Evolutionary conservation across 1,140 invertebrate genomes (phyloP), one percentile per base, ranked within the genome.

Genomic region (Pinna nobilis): DNA sequence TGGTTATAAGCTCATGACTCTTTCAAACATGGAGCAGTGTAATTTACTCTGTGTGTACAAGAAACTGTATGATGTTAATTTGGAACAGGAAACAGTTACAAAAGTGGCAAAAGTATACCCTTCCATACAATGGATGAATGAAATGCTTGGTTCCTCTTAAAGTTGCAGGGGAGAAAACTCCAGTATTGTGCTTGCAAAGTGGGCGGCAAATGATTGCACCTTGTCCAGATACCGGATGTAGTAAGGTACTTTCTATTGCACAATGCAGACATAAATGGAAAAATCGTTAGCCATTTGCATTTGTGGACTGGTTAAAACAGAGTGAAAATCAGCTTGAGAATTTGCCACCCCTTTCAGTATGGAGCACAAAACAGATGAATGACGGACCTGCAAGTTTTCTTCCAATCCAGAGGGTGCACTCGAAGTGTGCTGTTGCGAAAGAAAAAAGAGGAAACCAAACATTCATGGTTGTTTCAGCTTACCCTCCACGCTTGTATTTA

Each of bases 111-210:
- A 53, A 53, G 11, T 11, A 13, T 53, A 53, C 23, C 50, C 7
- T 23, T 15, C 50, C 23, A 23, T 53, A 13, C 11, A 53, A 11
- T 23, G 50, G 50, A 53, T 13, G 9, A 53, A 53, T 23, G 50
- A 53, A 20, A 15, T 53, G 50, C 23, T 53, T 11, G 50, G 50
- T 7, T 15, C 11, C 23, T 15, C 13, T 53, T 33, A 28, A 33
- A 53, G 50, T 53, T 15, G 11, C 7, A 53, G 50, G 23, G 50
- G 50, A 23, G 23, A 15, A 23, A 53, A 53, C 23, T 53, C 11
- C 50, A 53, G 23, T 15, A 23, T 53, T 53, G 50, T 53, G 6
- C 23, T 53, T 11, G 13, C 50, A 53, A 53, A 53, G 50, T 53
- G 50, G 50, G 50, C 50, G 7, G 11, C 50, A 7, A 23, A 53